Evolutionary conservation across 1,140 invertebrate species (phyloP).

Genomic region (Penaeus indicus): DNA sequence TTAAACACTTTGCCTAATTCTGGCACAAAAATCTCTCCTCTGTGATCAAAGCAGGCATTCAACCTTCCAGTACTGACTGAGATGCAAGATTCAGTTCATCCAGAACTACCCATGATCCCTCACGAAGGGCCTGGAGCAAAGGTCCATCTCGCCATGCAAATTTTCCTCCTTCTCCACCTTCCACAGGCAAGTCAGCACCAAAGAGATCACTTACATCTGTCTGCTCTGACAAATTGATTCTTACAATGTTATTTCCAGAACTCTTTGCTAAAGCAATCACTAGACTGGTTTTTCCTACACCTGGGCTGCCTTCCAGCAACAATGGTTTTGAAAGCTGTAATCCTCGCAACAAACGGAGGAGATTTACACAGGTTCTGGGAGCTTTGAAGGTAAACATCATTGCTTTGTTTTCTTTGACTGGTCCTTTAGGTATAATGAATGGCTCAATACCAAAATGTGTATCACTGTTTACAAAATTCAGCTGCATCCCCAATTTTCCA

Average conservation of each 20-base stretch:
- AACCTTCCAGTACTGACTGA: constrained; percentile 98
- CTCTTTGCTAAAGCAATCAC: constrained; percentile 91
- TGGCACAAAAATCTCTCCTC: constrained; percentile 95
- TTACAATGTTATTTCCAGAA: constrained; percentile 83
- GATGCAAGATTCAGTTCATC: constrained; percentile 99
- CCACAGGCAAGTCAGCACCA: constrained; percentile 95
- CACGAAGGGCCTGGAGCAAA: constrained; percentile 90
- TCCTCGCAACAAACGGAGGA: constrained; percentile 85
- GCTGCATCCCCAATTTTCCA: constrained; percentile 39
- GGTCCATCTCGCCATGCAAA: constrained; percentile 98
- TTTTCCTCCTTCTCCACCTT: constrained; percentile 84
- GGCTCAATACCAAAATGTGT: constrained; percentile 79
- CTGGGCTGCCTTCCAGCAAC: constrained; percentile 96
- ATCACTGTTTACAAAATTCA: constrained; percentile 60
- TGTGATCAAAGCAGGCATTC: constrained; percentile 98
- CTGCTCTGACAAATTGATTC: constrained; percentile 99
- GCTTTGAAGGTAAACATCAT: constrained; percentile 81
- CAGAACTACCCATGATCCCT: constrained; percentile 95
- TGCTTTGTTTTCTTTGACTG: constrained; percentile 20
- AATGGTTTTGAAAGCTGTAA: constrained; percentile 91
- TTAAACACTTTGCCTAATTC: constrained; percentile 91
- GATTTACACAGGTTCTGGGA: constrained; percentile 87
- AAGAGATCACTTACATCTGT: constrained; percentile 98
- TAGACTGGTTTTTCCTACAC: constrained; percentile 97
- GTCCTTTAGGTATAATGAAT: constrained; percentile 76